These are phyloP conservation scores for Liasis olivaceus DNA, from an alignment of 2,797 vertebrate species.

Conservation along the genomic window DNA sequence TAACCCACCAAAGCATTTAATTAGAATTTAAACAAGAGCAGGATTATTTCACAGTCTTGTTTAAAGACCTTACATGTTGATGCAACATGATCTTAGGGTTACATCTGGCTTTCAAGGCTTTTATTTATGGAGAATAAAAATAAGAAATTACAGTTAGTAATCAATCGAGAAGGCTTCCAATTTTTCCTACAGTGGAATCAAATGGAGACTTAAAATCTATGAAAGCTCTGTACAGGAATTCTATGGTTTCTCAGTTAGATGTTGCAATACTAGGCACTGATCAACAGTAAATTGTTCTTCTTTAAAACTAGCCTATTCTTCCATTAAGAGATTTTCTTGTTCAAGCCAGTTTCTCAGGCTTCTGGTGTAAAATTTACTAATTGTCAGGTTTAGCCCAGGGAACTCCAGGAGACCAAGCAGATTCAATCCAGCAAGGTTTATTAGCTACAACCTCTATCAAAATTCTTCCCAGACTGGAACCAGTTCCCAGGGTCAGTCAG, in stretches of 20 bases:
- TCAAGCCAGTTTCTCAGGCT: neutral
- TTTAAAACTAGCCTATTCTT: neutral
- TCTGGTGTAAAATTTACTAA: neutral
- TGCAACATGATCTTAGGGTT: neutral
- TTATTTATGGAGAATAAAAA: neutral
- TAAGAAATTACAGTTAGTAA: neutral
- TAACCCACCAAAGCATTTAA: neutral
- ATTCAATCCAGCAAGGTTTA: too few species aligned
- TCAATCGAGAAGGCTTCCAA: neutral
- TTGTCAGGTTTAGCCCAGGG: too few species aligned
- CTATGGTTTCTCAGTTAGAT: neutral
- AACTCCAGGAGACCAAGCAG: too few species aligned
- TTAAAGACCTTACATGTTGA: neutral
- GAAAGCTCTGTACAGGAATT: neutral
- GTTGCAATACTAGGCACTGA: neutral
- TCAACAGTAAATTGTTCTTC: neutral
- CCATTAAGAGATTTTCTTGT: neutral
- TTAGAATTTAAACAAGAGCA: neutral
- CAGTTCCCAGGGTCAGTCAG: too few species aligned
- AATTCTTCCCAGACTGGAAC: too few species aligned
- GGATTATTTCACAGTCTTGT: neutral
- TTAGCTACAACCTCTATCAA: too few species aligned
- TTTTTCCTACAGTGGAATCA: neutral
- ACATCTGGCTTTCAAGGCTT: neutral
- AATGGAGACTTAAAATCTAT: neutral